A percentile compares a stretch with the other conserved stretches of the same genome.
These are phyloP conservation scores for Drosophila barbarae DNA, from an alignment of 2,888 invertebrate genomes.

Conservation along the genomic window DNA sequence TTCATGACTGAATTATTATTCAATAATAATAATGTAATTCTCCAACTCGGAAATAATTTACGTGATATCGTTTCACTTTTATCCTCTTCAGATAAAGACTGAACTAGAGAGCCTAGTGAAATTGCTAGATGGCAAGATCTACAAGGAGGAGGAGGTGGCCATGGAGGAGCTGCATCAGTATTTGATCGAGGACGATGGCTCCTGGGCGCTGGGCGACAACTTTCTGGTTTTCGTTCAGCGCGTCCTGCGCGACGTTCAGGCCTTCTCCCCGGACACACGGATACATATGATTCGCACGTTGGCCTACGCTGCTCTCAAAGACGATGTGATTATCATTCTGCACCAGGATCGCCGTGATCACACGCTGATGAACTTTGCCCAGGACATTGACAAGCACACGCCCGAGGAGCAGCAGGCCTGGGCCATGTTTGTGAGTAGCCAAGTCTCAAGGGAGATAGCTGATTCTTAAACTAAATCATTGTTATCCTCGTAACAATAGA, in stretches of 20 bases:
- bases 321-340: slow-evolving; percentile 92
- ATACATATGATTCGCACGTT: slow-evolving; percentile 86
- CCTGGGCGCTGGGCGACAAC: slow-evolving; percentile 94
- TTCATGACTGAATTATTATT: neutral
- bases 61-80: neutral
- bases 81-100: slow-evolving; percentile 82
- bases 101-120: slow-evolving; percentile 88
- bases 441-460: neutral
- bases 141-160: slow-evolving; percentile 86
- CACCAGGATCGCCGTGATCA: slow-evolving; percentile 95
- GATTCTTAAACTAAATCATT: neutral
- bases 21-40: neutral
- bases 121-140: slow-evolving; percentile 86
- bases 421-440: slow-evolving; percentile 86
- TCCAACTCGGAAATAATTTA: too few species aligned
- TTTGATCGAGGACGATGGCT: slow-evolving; percentile 92
- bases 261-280: slow-evolving; percentile 83
- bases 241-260: slow-evolving; percentile 82
- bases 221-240: slow-evolving; percentile 89
- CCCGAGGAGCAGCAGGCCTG: slow-evolving; percentile 88
- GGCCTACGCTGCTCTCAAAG: slow-evolving; percentile 89
- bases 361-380: slow-evolving; percentile 92
- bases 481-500: slow-evolving; percentile 80
- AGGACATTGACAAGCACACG: slow-evolving; percentile 87
- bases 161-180: slow-evolving; percentile 92